phyloP scores from a whole-genome alignment of 2,888 invertebrate genomes.

The Volucella inflata region DNA sequence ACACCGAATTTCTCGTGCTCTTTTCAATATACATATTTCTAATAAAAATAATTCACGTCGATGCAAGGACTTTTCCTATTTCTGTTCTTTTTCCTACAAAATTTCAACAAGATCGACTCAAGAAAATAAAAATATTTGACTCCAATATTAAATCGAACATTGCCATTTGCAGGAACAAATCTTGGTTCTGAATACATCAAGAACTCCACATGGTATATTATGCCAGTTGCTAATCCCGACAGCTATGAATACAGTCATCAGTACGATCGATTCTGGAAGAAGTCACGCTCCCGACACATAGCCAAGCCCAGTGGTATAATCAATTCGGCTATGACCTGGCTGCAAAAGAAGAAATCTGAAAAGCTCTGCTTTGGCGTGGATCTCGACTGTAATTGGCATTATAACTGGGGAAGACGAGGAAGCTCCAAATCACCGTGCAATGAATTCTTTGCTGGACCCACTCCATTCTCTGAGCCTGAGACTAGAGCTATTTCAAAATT shows the following conservation, averaged over 20 bases:
- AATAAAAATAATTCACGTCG: too few relatives aligned
- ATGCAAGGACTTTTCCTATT: too few relatives aligned
- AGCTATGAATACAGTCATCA: conserved; percentile 91
- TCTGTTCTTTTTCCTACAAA: too few relatives aligned
- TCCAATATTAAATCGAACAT: background rate
- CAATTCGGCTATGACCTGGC: conserved; percentile 82
- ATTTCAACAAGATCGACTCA: too few relatives aligned
- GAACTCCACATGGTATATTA: conserved; percentile 87
- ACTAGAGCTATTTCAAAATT: conserved; percentile 88
- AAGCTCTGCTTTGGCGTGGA: conserved; percentile 89
- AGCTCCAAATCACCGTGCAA: conserved; percentile 90
- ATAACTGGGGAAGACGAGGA: conserved; percentile 89
- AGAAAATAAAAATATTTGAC: too few relatives aligned
- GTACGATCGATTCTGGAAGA: conserved; percentile 91
- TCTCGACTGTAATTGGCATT: conserved; percentile 91
- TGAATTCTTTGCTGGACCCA: conserved; percentile 89
- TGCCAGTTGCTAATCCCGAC: conserved; percentile 91
- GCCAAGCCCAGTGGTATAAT: conserved; percentile 80
- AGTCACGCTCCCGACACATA: conserved; percentile 87
- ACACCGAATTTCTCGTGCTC: too few relatives aligned
- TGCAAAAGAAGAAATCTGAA: conserved; percentile 79
- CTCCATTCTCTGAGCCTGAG: conserved; percentile 91
- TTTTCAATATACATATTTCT: too few relatives aligned
- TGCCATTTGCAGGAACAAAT: conserved; percentile 77
- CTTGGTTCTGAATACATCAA: conserved; percentile 79